Base-by-base conservation (phyloP, 2,888 invertebrate species). In the Alsophila aescularia region DNA sequence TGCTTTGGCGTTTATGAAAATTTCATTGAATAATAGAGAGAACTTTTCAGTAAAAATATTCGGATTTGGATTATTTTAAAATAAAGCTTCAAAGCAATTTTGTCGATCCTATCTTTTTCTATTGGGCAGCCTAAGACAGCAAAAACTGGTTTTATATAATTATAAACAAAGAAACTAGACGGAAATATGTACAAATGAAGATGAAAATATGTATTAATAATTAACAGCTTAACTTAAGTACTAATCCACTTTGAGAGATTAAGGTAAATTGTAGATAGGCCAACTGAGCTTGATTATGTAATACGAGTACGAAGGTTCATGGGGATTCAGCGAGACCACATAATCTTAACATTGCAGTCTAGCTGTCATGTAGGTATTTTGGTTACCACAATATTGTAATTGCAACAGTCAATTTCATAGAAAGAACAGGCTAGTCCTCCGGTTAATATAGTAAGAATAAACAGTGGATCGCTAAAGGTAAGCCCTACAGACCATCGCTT, bases 1-100 rank as follows among this genome's bases (percentile, higher is more conserved):
- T 56, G 50, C 47, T 52, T 48, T 53, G 41, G 50, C 29, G 48
- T 42, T 61, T 60, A 44, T 52, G 48, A 16, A 60, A 60, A 56
- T 47, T 56, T 31, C 13, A 32, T 32, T 32, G 0, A 10, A 3
- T 0, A 6, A 12, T n/a, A 1, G 32, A 24, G 7, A 24, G 24
- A 5, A 24, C 8, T 24, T 24, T 24, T 5, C 5, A 5, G 5
- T 24, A 5, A 6, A 24, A 2, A 7, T 7, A 24, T 5, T 7
- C 8, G 5, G 5, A 7, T 2, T 5, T 5, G 8, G 8, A 24
- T 5, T 7, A 1, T 18, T 5, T 4, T 18, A 18, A 18, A 18
- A 18, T 18, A 18, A 18, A 18, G 18, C 2, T 18, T 18, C n/a
- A n/a, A n/a, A n/a, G n/a, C n/a, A n/a, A n/a, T n/a, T n/a, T n/a